Conservation (phyloP, 1,140 invertebrate genomes). For the Drosophila dunni region DNA sequence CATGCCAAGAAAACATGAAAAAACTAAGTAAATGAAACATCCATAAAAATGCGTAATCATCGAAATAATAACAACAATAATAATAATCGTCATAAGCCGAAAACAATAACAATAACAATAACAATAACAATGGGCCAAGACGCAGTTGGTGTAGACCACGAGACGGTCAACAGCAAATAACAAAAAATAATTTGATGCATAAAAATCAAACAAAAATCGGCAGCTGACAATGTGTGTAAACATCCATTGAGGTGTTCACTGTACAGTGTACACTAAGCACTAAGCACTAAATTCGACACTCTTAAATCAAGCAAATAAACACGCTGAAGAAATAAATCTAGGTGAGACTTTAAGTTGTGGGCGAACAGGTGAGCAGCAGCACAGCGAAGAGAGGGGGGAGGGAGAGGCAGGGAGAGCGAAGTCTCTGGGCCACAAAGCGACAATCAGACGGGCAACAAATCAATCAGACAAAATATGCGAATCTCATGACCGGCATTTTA, state of each 20-base stretch:
- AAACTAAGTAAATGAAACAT: background rate
- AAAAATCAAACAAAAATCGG: conserved; percentile 29
- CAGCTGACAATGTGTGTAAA: conserved; percentile 64
- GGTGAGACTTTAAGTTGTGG: conserved; percentile 35
- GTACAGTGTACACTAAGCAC: too few species aligned
- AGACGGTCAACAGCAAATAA: conserved; percentile 51
- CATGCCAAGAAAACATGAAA: conserved; percentile 11
- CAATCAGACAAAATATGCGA: conserved; percentile 66
- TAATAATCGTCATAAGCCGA: conserved; percentile 21
- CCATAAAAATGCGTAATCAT: conserved; percentile 70
- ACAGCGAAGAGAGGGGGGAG: background rate
- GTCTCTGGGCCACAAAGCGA: conserved; percentile 23
- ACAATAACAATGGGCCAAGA: conserved; percentile 49
- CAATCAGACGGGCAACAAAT: conserved; percentile 56
- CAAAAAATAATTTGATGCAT: background rate
- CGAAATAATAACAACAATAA: conserved; percentile 44
- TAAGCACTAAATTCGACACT: conserved; percentile 17
- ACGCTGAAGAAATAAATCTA: conserved; percentile 34
- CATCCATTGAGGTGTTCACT: conserved; percentile 10
- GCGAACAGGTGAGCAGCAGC: background rate
- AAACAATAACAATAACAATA: conserved; percentile 23
- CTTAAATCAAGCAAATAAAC: conserved; percentile 45
- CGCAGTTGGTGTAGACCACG: conserved; percentile 40
- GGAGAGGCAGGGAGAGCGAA: background rate
- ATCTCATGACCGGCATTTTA: conserved; percentile 67